Percentiles rank a stretch among this genome's conserved stretches.
Conservation (phyloP, 1,140 invertebrate species). For the Leptinotarsa texana region DNA sequence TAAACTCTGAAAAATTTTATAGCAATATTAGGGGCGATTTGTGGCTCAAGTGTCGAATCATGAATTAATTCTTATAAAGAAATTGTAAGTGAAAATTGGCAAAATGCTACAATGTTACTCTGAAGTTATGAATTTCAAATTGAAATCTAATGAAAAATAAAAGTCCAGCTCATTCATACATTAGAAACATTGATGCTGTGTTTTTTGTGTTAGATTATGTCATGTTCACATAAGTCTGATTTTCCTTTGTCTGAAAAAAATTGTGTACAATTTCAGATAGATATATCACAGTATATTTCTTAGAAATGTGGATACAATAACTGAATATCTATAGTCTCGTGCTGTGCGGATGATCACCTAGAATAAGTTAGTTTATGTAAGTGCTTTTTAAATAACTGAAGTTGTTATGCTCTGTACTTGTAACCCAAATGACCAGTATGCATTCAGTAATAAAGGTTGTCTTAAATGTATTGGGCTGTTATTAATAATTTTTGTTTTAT, state of each 20-base stretch:
- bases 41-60: too few species aligned
- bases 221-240: neutral
- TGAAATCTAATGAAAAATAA: neutral
- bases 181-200: neutral
- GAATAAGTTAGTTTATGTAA: conserved; percentile 54
- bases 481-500: neutral
- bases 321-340: conserved; percentile 31
- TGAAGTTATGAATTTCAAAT: neutral
- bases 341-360: conserved; percentile 49
- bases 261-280: neutral
- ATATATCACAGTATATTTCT: conserved; percentile 1
- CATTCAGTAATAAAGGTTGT: conserved; percentile 59
- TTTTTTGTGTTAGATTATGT: neutral
- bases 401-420: conserved; percentile 57
- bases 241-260: neutral
- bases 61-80: neutral
- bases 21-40: too few species aligned
- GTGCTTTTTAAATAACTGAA: conserved; percentile 55
- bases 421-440: conserved; percentile 58
- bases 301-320: conserved; percentile 11
- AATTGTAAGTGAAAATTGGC: neutral
- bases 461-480: conserved; percentile 51
- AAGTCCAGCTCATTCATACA: neutral
- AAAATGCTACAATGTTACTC: neutral
- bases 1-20: too few species aligned